A percentile compares a stretch with the other conserved stretches of the same genome.
Conservation (phyloP, 2,888 invertebrate species). For the Dasysyrphus albostriatus region DNA sequence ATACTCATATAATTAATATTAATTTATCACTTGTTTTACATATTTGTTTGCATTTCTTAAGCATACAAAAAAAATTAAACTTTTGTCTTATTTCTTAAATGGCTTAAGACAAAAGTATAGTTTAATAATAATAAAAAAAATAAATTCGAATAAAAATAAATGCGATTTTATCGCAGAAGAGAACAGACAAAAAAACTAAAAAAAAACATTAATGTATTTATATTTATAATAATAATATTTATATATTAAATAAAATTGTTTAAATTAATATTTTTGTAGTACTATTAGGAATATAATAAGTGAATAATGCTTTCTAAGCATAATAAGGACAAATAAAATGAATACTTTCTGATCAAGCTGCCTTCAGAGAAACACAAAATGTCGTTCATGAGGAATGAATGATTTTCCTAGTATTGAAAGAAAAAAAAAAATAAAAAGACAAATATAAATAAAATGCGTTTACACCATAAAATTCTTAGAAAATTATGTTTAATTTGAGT, state of each 20-base stretch:
- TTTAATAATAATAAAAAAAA: constrained; percentile 15
- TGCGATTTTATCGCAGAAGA: constrained; percentile 62
- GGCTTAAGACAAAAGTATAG: constrained; percentile 51
- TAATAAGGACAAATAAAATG: constrained; percentile 36
- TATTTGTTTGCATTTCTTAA: constrained; percentile 46
- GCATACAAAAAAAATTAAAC: constrained; percentile 46
- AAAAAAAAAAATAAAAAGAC: background rate
- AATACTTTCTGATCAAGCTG: constrained; percentile 68
- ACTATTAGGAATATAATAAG: constrained; percentile 55
- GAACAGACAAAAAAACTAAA: constrained; percentile 15
- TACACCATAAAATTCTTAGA: no score
- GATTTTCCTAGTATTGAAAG: constrained; percentile 45
- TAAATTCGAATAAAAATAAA: constrained; percentile 70
- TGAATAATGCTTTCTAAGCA: constrained; percentile 58
- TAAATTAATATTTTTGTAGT: constrained; percentile 50
- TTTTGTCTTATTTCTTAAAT: constrained; percentile 58
- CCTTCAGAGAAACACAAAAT: constrained; percentile 60
- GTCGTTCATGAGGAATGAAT: constrained; percentile 56
- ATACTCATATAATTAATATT: constrained; percentile 58
- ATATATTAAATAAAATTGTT: constrained; percentile 44
- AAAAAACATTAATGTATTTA: constrained; percentile 7
- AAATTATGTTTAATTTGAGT: no score
- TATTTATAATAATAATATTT: constrained; percentile 9
- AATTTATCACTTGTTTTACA: constrained; percentile 66
- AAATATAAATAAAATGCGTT: background rate